Base-by-base conservation (phyloP, 2,888 invertebrate species). In the Entomobrya multifasciata region DNA sequence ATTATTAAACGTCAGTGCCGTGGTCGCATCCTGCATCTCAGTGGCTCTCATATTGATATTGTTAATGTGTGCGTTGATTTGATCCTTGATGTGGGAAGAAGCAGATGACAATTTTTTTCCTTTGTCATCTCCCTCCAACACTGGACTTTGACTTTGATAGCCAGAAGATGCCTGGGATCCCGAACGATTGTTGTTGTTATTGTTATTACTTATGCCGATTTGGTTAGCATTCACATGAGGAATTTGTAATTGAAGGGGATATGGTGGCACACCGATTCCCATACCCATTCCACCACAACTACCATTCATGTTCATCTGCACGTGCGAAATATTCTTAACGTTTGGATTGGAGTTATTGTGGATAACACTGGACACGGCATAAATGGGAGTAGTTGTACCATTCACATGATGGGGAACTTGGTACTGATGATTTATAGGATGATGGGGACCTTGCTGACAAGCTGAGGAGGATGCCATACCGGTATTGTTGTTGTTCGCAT, bases 61-160 rank as follows among this genome's bases (percentile, higher is more conserved):
- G 30, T 72, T 83, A 25, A 88, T 88, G 57, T 88, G 88, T 15
- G 85, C 85, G 77, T 89, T 89, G 27, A 86, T 88, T 47, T 87
- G 85, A 44, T 88, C 85, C 30, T 85, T 87, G 17, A 78, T 85
- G 25, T 86, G 77, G 10, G 88, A 30, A 27, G 88, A 80, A 27
- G 72, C n/a, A 1, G 17, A 8, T 1, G 67, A 49, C 55, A 70
- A n/a, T 60, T 87, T 89, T 25, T 90, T 90, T 20, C 87, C 86
- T 27, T 90, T 90, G 41, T 86, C 86, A 57, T 90, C 90, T 36
- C 91, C 91, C 60, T 90, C 90, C 41, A 91, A 49, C 8, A 90
- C 90, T 52, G 91, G 91, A 79, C 90, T 90, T 67, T 91, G 91
- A 74, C 90, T 90, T 76, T 91, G 91, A 65, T 91, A 91, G 44